These are phyloP conservation scores for Athripsodes cinereus DNA, from an alignment of 2,888 invertebrate genomes.

Conservation along the genomic window DNA sequence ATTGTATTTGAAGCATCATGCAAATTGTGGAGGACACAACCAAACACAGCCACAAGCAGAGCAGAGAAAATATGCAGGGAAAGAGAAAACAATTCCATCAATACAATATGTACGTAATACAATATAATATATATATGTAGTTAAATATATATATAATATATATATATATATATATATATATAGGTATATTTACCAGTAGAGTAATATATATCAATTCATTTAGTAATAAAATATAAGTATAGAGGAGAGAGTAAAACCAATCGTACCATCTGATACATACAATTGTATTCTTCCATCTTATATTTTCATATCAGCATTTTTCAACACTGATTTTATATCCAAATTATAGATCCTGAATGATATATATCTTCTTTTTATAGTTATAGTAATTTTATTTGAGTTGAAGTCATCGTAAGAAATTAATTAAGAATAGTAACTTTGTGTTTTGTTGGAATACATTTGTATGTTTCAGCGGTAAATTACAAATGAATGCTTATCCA, in stretches of 20 bases:
- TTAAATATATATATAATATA: background rate
- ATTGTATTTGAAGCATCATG: slow-evolving; percentile 69
- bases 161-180: background rate
- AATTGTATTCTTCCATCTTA: too few relatives aligned
- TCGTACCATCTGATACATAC: slow-evolving; percentile 17
- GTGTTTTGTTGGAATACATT: background rate
- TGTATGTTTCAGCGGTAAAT: too few relatives aligned
- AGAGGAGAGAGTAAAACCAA: slow-evolving; percentile 27
- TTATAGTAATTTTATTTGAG: background rate
- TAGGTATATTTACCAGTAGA: too few relatives aligned
- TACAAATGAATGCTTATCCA: too few relatives aligned
- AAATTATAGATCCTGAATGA: too few relatives aligned
- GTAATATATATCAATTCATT: background rate
- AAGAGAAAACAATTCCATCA: slow-evolving; percentile 65
- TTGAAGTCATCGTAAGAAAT: too few relatives aligned
- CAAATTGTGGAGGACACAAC: slow-evolving; percentile 72
- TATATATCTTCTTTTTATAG: background rate
- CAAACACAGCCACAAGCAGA: slow-evolving; percentile 79
- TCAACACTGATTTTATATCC: too few relatives aligned
- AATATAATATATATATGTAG: background rate
- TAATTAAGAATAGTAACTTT: background rate
- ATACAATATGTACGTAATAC: slow-evolving; percentile 43
- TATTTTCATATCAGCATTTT: too few relatives aligned
- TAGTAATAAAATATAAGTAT: slow-evolving; percentile 1
- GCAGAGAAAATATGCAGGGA: slow-evolving; percentile 70